A percentile compares a stretch with the other conserved stretches of the same genome.
Conservation (phyloP, 1,140 invertebrate genomes). For the Temnothorax nylanderi region DNA sequence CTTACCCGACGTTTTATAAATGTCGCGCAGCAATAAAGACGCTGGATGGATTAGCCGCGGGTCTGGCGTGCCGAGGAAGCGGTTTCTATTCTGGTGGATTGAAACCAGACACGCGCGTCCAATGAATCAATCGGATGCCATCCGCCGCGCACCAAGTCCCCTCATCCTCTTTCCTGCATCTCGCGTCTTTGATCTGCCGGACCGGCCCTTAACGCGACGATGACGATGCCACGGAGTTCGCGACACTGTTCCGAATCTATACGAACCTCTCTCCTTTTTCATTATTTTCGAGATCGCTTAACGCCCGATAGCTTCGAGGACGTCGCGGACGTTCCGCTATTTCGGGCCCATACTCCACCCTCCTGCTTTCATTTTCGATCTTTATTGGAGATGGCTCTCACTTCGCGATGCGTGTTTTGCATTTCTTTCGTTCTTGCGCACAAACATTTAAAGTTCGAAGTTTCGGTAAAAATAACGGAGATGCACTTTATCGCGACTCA, state of each 20-base stretch:
- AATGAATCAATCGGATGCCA: conserved; percentile 80
- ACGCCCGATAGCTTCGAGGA: conserved; percentile 15
- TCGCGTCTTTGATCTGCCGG: conserved; percentile 55
- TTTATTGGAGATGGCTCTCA: not conserved
- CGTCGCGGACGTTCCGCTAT: conserved; percentile 19
- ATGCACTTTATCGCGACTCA: not conserved
- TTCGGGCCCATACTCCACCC: not conserved
- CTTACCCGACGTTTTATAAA: conserved; percentile 78
- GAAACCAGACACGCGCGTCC: conserved; percentile 80
- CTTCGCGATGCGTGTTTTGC: not conserved
- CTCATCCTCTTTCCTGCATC: conserved; percentile 48
- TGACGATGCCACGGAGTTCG: conserved; percentile 15
- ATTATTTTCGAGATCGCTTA: conserved; percentile 32
- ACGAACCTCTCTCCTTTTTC: conserved; percentile 41
- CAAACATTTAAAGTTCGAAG: not conserved
- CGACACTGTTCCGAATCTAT: conserved; percentile 1
- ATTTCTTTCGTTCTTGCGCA: not conserved
- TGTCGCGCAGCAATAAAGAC: conserved; percentile 81
- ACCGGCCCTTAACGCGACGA: conserved; percentile 57
- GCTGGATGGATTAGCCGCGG: conserved; percentile 80
- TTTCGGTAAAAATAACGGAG: conserved; percentile 33
- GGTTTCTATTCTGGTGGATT: conserved; percentile 82
- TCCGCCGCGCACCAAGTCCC: conserved; percentile 53
- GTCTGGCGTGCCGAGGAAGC: conserved; percentile 74
- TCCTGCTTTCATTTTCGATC: conserved; percentile 24